A percentile compares a stretch with the other conserved stretches of the same genome.
These are phyloP conservation scores for Aphelinus atriplicis DNA, from an alignment of 1,140 invertebrate species.

Conservation along the genomic window DNA sequence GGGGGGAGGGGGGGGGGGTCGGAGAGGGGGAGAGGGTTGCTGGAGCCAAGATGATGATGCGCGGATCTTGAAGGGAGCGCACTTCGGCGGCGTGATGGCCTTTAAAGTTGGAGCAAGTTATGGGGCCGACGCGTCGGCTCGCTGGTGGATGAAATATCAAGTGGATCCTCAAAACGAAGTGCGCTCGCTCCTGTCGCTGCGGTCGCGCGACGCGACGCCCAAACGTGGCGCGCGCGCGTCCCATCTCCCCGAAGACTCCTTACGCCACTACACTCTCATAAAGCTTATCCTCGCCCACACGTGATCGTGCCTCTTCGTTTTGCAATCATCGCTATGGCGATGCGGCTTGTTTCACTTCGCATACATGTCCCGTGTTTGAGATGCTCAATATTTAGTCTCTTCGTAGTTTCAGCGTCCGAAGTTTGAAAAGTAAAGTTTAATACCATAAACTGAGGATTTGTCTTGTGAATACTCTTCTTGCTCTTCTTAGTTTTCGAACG, in stretches of 20 bases:
- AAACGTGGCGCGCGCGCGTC: background rate
- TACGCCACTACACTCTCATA: background rate
- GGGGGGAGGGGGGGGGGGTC: too few relatives aligned
- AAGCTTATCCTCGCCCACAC: too few relatives aligned
- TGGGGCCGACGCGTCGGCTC: constrained; percentile 6
- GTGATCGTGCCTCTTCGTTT: too few relatives aligned
- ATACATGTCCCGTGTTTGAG: too few relatives aligned
- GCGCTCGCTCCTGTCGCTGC: constrained; percentile 5
- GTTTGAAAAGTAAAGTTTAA: too few relatives aligned
- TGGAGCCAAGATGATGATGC: background rate
- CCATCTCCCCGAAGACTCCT: constrained; percentile 12
- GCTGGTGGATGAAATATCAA: constrained; percentile 45
- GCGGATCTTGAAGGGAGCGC: constrained; percentile 1
- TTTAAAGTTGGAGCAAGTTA: constrained; percentile 44
- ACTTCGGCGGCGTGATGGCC: constrained; percentile 36
- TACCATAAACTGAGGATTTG: too few relatives aligned
- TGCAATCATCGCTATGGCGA: too few relatives aligned
- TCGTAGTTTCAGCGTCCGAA: too few relatives aligned
- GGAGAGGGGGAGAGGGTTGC: background rate
- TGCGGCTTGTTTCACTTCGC: too few relatives aligned
- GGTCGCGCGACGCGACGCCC: constrained; percentile 7
- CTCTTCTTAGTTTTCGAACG: too few relatives aligned
- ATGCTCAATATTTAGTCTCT: too few relatives aligned
- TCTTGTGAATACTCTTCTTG: too few relatives aligned
- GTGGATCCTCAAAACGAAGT: constrained; percentile 41